Base-by-base conservation (phyloP, 2,888 invertebrate genomes). In the Melolontha melolontha region DNA sequence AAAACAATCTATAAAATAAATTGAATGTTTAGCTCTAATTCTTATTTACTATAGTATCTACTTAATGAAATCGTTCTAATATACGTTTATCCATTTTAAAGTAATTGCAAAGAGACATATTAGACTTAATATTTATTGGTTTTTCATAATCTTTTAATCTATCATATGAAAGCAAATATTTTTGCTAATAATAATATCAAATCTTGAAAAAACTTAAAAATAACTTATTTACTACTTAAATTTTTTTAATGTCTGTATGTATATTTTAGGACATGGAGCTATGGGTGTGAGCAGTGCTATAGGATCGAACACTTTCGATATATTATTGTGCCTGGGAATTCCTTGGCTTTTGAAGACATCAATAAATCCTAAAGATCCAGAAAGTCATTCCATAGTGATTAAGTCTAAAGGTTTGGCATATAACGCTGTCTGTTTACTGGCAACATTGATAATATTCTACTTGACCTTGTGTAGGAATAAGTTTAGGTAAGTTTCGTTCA, bases 201-300 rank as follows among this genome's bases (percentile, higher is more conserved):
- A n/a, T n/a, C n/a, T n/a, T n/a, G 7, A 11, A 29, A 52, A 52
- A 22, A 52, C 12, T 4, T 10, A 10, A n/a, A 4, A 34, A 12
- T n/a, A 42, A 2, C 12, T 42, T 2, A 4, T 42, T 42, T 42
- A n/a, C 4, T 2, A 51, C n/a, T n/a, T 8, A 5, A n/a, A n/a
- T n/a, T n/a, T 34, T 34, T 11, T 0, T 5, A 54, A 27, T 52
- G 12, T 55, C 66, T 67, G 14, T 29, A 29, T n/a, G 22, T n/a
- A 22, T 69, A 70, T 76, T 83, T 16, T 78, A 91, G 92, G 92
- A 29, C 86, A 90, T 76, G 92, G 91, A 7, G 87, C 88, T 12
- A 93, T 92, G 92, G 93, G 93, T 0, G 87, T 94, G 66, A 92
- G 92, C 78, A 94, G 92, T 82, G 90, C 92, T 0, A 91, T 94